Percentiles rank a stretch among this genome's conserved stretches.
These are phyloP conservation scores for Hemicentrotus pulcherrimus DNA, from an alignment of 35 echinoderm and acorn worm species.

Conservation along the genomic window DNA sequence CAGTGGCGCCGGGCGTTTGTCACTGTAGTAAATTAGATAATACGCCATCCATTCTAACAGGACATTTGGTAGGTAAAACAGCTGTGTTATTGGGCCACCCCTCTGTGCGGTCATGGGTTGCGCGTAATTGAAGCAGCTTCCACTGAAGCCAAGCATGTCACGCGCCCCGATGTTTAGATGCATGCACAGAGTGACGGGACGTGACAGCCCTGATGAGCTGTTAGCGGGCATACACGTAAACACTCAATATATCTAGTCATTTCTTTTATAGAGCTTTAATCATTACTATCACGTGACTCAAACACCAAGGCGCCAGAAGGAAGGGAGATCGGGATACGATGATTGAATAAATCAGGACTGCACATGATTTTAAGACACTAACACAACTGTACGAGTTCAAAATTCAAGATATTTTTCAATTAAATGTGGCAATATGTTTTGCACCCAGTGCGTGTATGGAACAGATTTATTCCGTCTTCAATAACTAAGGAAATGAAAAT, in stretches of 20 bases:
- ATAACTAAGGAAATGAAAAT: no score
- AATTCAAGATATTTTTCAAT: no score
- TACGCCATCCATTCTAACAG: not conserved
- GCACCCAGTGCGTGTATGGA: no score
- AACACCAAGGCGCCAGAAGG: not conserved
- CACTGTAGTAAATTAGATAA: not conserved
- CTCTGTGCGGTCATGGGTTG: not conserved
- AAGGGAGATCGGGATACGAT: not conserved
- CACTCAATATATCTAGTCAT: not conserved
- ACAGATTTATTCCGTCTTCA: no score
- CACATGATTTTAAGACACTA: no score
- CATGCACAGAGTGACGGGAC: not conserved
- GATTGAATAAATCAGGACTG: no score
- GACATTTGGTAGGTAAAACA: not conserved
- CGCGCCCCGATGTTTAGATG: not conserved
- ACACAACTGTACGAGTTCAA: not conserved
- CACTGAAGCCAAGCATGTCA: not conserved
- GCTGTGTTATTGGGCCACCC: not conserved
- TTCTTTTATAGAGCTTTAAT: not conserved
- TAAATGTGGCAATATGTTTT: no score
- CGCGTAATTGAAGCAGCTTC: constrained; percentile 16
- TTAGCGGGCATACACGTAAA: not conserved
- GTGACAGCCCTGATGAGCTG: not conserved
- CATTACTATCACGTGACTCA: not conserved
- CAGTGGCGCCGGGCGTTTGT: not conserved